Conservation (phyloP, 2,797 vertebrate species). For the Coregonus sp. region DNA sequence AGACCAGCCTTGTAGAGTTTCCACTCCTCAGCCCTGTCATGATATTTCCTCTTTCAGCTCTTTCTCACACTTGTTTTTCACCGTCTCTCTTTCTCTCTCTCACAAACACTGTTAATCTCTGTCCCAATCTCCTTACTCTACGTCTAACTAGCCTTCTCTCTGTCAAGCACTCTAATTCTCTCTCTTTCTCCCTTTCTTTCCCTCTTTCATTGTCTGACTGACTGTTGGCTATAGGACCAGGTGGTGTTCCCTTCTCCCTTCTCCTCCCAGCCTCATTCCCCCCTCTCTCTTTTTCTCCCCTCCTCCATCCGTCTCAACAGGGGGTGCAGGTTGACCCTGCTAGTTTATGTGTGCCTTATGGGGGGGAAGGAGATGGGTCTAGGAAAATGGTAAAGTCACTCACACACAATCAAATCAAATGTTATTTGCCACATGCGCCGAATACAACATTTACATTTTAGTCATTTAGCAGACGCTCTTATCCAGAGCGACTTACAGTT, state of each 20-base stretch:
- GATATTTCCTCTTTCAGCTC: slow-evolving; percentile 20
- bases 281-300: neutral
- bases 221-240: slow-evolving; percentile 6
- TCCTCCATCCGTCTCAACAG: neutral
- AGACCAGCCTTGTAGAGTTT: slow-evolving; percentile 39
- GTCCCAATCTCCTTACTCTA: neutral
- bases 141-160: neutral
- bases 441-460: too few species aligned
- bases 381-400: neutral
- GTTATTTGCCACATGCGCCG: too few species aligned
- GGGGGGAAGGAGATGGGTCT: neutral
- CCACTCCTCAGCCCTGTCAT: slow-evolving; percentile 43
- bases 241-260: neutral
- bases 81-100: neutral
- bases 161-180: neutral
- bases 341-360: neutral
- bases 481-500: too few species aligned
- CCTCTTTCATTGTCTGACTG: neutral
- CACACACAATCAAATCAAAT: neutral
- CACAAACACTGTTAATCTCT: too few species aligned
- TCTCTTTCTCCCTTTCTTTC: neutral
- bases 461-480: too few species aligned
- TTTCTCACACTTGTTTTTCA: slow-evolving; percentile 10
- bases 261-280: too few species aligned
- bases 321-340: slow-evolving; percentile 25